phyloP scores from a whole-genome alignment of 2,888 invertebrate genomes.

The Leucoma salicis region DNA sequence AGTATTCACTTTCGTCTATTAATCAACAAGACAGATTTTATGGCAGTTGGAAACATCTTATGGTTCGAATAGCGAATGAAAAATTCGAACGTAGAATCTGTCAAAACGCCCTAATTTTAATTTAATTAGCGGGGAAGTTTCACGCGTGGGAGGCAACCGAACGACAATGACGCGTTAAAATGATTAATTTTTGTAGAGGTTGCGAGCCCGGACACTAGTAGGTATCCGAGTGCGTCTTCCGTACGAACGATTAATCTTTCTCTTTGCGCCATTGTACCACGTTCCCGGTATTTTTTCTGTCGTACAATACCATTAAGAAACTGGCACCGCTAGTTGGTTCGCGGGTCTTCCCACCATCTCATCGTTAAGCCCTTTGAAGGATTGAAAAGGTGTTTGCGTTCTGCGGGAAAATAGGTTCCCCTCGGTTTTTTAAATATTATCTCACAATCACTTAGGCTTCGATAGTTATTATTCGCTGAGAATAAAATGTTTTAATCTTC shows the following conservation, averaged over 20 bases:
- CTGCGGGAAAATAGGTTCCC: conserved; percentile 76
- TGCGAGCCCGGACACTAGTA: conserved; percentile 46
- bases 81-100: conserved; percentile 69
- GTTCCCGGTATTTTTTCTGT: conserved; percentile 77
- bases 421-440: conserved; percentile 66
- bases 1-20: conserved; percentile 50
- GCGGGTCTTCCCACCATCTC: conserved; percentile 56
- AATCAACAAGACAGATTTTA: conserved; percentile 62
- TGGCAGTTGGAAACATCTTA: conserved; percentile 55
- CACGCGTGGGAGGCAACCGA: conserved; percentile 65
- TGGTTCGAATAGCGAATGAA: conserved; percentile 48
- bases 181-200: conserved; percentile 77
- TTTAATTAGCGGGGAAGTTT: conserved; percentile 75
- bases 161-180: conserved; percentile 78
- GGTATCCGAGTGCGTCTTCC: conserved; percentile 59
- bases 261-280: conserved; percentile 73
- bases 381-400: conserved; percentile 82
- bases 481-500: conserved; percentile 78
- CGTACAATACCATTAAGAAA: conserved; percentile 79
- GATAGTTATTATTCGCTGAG: conserved; percentile 75
- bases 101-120: conserved; percentile 76
- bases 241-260: conserved; percentile 77
- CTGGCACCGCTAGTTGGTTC: conserved; percentile 78
- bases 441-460: conserved; percentile 77
- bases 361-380: conserved; percentile 73